Evolutionary conservation across 2,113 vertebrate species (phyloP), one percentile per base, ranked within the genome.

Genomic region (Forbesichthys agassizii): DNA sequence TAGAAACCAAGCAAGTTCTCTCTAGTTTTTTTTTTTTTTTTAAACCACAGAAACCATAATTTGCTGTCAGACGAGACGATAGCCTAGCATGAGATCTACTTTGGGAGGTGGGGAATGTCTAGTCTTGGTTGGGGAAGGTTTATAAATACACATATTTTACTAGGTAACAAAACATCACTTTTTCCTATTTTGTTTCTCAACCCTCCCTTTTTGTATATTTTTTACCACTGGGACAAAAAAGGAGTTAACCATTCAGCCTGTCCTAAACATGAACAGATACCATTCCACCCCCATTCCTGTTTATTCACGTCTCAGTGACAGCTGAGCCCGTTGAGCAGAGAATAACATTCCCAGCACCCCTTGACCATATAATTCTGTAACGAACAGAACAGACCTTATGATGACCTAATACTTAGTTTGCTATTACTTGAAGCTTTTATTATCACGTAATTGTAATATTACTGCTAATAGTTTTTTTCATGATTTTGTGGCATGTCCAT

Each of bases 261-360:
- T 51, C 36, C 12, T 5, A 69, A 9, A 54, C 64, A 3, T 12
- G 4, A 52, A 52, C 9, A 55, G 7, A 18, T 10, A 3, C 64
- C n/a, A 27, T 63, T 74, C 57, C 18, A 61, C 75, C 72, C 70
- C 51, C 71, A 1, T n/a, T 68, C 54, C 54, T 48, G 70, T 78
- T 74, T 84, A 80, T 87, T 88, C 86, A 85, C 86, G 71, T 70
- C 70, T 66, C 73, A 1, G 78, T 88, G 86, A 73, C 78, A 83
- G 73, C 59, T 73, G 68, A 80, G 77, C 0, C 46, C 61, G 61
- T 62, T 33, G 61, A 53, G 47, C 13, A 33, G 69, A 71, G 61
- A 65, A 42, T n/a, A 33, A 51, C 68, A 71, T 81, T 85, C 88
- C 80, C 85, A 85, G 71, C 46, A 66, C 75, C 80, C 68, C 55